Conservation (phyloP, 1,140 invertebrate species). For the Neodiprion lecontei region DNA sequence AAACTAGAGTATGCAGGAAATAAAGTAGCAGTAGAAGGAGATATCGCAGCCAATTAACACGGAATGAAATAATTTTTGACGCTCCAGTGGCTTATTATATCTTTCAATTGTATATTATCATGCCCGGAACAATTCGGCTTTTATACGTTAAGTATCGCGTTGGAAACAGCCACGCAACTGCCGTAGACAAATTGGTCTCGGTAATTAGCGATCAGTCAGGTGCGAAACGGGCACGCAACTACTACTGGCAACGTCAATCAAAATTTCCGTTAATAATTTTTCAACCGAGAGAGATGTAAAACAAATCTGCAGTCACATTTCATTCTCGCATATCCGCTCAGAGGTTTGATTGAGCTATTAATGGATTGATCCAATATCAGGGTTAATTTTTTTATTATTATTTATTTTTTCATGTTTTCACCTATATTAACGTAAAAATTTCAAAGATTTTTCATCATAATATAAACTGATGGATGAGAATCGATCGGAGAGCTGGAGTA, state of each 20-base stretch:
- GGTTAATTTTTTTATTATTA: too few relatives aligned
- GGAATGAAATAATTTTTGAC: too few relatives aligned
- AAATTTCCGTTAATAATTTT: not conserved
- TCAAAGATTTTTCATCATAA: too few relatives aligned
- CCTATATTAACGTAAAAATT: too few relatives aligned
- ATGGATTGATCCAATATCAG: too few relatives aligned
- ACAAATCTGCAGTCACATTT: not conserved
- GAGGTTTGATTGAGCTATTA: too few relatives aligned
- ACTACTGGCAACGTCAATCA: not conserved
- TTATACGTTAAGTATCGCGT: not conserved
- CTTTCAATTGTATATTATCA: not conserved
- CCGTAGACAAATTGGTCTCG: not conserved
- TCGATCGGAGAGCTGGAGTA: too few relatives aligned
- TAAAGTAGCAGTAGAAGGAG: not conserved
- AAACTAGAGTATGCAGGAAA: not conserved
- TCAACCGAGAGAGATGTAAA: not conserved
- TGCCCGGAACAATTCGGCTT: not conserved
- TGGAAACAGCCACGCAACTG: not conserved
- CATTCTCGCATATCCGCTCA: not conserved
- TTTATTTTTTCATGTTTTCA: too few relatives aligned
- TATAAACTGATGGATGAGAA: too few relatives aligned
- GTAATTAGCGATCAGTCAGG: constrained; percentile 4
- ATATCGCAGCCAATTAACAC: not conserved
- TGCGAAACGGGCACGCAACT: not conserved
- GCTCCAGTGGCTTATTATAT: too few relatives aligned